Evolutionary conservation across 2,888 invertebrate genomes (phyloP), one percentile per base, ranked within the genome.

Genomic region (Helobdella robusta): DNA sequence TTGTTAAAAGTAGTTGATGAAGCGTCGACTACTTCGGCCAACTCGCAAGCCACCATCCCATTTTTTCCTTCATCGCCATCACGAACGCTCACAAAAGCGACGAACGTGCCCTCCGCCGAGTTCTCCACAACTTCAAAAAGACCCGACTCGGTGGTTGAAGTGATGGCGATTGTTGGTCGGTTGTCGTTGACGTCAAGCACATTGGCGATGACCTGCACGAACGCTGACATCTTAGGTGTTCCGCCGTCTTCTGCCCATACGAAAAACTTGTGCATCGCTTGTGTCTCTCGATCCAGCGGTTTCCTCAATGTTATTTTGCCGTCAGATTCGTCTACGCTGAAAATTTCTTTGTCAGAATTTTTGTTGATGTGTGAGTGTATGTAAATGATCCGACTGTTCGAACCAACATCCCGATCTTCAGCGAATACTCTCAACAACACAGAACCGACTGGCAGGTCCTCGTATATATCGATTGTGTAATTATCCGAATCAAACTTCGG

Each of bases 161-260:
- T 48, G 1, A 62, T 35, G 25, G 62, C 35, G 32, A 62, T 50
- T 5, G 34, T 2, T 23, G 62, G 62, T 11, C 30, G 30, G 32
- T 62, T 62, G 62, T 62, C 62, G 30, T 62, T 62, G 15, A 50
- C 62, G 46, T 62, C 62, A 1, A 48, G 15, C 8, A 62, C 46
- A n/a, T 62, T 48, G 15, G 50, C 34, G 30, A 25, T 32, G 2
- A 62, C 62, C 0, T 50, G 48, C 4, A 50, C 62, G 30, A 62
- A 62, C 6, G 59, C 25, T 6, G 44, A 46, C 34, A 50, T 28
- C 44, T 20, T 36, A 15, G 35, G n/a, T 5, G 62, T 20, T 46
- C 62, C 62, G 0, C n/a, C 30, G 34, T 62, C 62, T 2, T 25
- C 18, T 2, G 62, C 62, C 18, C 50, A n/a, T 30, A 62, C 62